These are phyloP conservation scores for Ia io DNA, from an alignment of 2,113 vertebrate genomes.

Conservation along the genomic window DNA sequence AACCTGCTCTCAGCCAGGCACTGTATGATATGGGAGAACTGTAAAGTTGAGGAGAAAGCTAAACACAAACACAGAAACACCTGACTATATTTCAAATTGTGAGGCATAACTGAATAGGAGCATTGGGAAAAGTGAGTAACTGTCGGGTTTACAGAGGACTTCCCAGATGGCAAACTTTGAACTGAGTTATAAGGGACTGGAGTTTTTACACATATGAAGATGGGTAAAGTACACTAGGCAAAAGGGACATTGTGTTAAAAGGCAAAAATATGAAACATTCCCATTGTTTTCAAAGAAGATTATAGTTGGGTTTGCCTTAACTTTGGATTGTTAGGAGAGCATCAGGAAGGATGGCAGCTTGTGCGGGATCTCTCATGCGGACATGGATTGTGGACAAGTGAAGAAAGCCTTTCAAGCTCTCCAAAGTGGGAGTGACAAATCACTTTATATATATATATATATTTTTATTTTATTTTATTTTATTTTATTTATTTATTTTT, in stretches of 20 bases:
- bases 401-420: not conserved
- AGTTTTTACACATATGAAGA: not conserved
- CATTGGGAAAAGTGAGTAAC: not conserved
- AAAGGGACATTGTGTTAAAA: not conserved
- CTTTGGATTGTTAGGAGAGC: not conserved
- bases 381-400: not conserved
- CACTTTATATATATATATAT: not conserved
- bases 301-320: not conserved
- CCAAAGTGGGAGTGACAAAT: not conserved
- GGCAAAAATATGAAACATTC: not conserved
- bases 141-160: not conserved
- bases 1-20: not conserved
- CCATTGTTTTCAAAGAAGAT: not conserved
- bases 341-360: not conserved
- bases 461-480: too few relatives aligned
- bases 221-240: not conserved
- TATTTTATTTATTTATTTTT: too few relatives aligned
- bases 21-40: not conserved
- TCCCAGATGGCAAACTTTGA: not conserved
- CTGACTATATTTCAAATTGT: not conserved
- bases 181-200: not conserved
- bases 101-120: not conserved
- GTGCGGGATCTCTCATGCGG: not conserved
- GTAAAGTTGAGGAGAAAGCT: not conserved
- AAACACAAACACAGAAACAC: not conserved